phyloP scores from a whole-genome alignment of 2,888 invertebrate species.

The Crematogaster levior region DNA sequence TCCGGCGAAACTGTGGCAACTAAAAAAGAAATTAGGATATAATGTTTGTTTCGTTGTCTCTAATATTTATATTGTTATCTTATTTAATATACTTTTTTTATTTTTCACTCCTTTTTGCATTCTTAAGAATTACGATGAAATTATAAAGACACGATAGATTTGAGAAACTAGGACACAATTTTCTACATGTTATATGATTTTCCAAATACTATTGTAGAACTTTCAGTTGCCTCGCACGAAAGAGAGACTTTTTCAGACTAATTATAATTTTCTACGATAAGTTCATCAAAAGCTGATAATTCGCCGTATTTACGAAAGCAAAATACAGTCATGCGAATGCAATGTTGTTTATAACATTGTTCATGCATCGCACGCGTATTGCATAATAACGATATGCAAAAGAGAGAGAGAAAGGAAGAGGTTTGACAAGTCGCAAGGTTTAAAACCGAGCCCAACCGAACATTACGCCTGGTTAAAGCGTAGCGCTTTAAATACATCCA shows the following conservation, averaged over 20 bases:
- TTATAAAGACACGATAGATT: not conserved
- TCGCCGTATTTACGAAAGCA: not conserved
- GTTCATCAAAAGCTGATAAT: not conserved
- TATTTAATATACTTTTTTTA: not conserved
- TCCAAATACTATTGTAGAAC: not conserved
- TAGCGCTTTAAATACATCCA: conserved; percentile 7
- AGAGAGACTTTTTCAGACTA: not conserved
- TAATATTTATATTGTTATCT: no score
- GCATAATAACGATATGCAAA: conserved; percentile 25
- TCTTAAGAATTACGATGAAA: not conserved
- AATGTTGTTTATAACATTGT: conserved; percentile 6
- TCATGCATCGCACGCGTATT: conserved; percentile 17
- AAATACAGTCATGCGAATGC: not conserved
- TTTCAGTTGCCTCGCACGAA: not conserved
- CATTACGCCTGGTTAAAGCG: not conserved
- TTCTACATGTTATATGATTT: not conserved
- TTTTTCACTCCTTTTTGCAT: not conserved
- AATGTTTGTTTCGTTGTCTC: no score
- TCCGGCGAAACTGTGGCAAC: not conserved
- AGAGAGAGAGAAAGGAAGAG: conserved; percentile 43
- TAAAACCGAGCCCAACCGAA: conserved; percentile 4
- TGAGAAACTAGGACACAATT: not conserved
- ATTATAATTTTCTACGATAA: not conserved
- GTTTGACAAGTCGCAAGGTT: conserved; percentile 45
- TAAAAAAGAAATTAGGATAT: conserved; percentile 24